phyloP scores from a whole-genome alignment of 2,113 vertebrate genomes.

The Alethe diademata region DNA sequence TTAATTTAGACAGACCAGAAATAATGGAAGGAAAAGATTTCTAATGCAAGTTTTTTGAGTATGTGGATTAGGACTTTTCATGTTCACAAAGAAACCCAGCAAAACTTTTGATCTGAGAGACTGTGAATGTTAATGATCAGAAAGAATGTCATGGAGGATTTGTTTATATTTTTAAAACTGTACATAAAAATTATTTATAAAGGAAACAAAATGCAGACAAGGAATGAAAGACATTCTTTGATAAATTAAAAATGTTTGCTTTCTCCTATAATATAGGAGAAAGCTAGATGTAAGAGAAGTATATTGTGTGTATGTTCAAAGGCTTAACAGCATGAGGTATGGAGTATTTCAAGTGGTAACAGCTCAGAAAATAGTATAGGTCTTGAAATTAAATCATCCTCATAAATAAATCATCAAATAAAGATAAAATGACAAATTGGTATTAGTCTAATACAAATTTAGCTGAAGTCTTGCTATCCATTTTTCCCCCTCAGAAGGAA shows the following conservation, averaged over 20 bases:
- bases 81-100: slow-evolving; percentile 15
- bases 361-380: slow-evolving; percentile 53
- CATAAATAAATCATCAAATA: slow-evolving; percentile 67
- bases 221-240: slow-evolving; percentile 61
- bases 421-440: slow-evolving; percentile 57
- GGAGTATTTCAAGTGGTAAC: slow-evolving; percentile 53
- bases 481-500: background rate
- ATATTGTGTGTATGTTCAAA: slow-evolving; percentile 58
- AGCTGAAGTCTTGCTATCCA: slow-evolving; percentile 16
- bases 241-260: slow-evolving; percentile 68
- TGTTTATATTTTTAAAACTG: slow-evolving; percentile 63
- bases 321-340: slow-evolving; percentile 51
- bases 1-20: background rate
- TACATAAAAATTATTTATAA: slow-evolving; percentile 60
- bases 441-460: slow-evolving; percentile 56
- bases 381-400: slow-evolving; percentile 41
- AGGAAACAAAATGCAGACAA: slow-evolving; percentile 62
- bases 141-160: slow-evolving; percentile 55
- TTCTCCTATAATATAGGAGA: slow-evolving; percentile 22
- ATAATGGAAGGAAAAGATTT: background rate
- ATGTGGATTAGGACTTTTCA: background rate
- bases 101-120: slow-evolving; percentile 62
- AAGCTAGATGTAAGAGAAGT: slow-evolving; percentile 45
- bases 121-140: slow-evolving; percentile 26
- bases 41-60: background rate